A percentile compares a stretch with the other conserved stretches of the same genome.
phyloP scores from a whole-genome alignment of 2,113 vertebrate genomes.

The Anoura caudifer region DNA sequence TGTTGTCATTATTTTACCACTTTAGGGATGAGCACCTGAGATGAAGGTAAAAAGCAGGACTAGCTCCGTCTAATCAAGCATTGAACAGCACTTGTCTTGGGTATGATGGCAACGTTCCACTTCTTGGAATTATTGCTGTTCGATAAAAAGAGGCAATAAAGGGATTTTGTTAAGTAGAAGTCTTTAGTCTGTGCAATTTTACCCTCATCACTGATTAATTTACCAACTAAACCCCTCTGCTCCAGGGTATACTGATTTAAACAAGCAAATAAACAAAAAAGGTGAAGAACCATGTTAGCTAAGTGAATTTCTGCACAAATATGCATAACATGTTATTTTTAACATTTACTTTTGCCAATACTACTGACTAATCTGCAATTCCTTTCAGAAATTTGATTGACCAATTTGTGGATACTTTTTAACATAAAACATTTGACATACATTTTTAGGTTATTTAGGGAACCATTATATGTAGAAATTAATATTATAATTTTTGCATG shows the following conservation, averaged over 20 bases:
- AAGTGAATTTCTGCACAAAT: constrained; percentile 21
- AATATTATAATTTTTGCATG: background rate
- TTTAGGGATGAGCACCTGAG: background rate
- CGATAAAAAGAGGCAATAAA: background rate
- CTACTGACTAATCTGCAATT: background rate
- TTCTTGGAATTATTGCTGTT: background rate
- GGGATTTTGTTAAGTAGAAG: constrained; percentile 23
- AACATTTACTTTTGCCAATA: background rate
- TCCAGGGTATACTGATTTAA: background rate
- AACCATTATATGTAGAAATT: background rate
- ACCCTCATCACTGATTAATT: constrained; percentile 44
- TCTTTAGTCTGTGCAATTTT: constrained; percentile 28
- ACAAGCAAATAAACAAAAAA: background rate
- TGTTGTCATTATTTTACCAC: background rate
- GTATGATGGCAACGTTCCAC: background rate
- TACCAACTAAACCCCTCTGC: background rate
- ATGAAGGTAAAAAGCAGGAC: background rate
- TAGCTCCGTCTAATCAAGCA: background rate
- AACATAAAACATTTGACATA: background rate
- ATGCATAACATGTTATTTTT: background rate
- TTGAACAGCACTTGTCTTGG: background rate
- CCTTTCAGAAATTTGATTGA: constrained; percentile 4
- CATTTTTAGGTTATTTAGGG: background rate
- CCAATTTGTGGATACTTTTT: background rate
- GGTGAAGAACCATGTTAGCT: background rate